Base-by-base conservation (phyloP, 92 coral and sea anemone species). In the Micromussa lordhowensis region DNA sequence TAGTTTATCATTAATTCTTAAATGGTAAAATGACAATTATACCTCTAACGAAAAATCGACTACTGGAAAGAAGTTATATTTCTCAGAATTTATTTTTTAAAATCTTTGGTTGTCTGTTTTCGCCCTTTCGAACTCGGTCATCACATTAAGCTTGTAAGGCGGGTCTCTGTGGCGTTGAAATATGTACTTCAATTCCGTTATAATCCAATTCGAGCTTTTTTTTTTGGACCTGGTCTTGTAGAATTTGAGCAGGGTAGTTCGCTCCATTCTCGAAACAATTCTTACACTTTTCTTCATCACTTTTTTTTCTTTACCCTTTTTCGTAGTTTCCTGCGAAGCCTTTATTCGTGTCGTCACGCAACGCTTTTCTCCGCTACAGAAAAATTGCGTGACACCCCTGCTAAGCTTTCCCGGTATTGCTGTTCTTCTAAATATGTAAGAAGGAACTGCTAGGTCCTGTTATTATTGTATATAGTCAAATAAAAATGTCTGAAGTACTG, bases 391-490 rank as follows among this genome's bases (percentile, higher is more conserved):
- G 51, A 44, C 51, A 44, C 8, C 51, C 12, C 51, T 44, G 51
- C 51, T 9, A 44, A 7, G 51, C 51, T 44, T 44, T 44, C 10
- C 51, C 10, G 51, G 51, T 44, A 44, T 44, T 44, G 51, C 9
- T 44, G 34, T 26, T 34, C 53, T 31, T 58, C 51, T 55, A 15
- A n/a, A 34, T 58, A 59, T 29, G 77, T 13, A 44, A 22, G 53
- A 12, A 73, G 19, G 35, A 75, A 6, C 18, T 72, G 28, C 34
- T 31, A 51, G 17, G 88, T 74, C 75, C 32, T 19, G 22, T n/a
- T 68, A 69, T 75, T 36, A 40, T 61, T 86, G 89, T 86, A 86
- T 29, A 86, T 86, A 86, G 83, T 76, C 48, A 77, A 86, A 74
- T 75, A 15, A 44, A 77, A 77, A 86, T 74, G 83, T 77, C 78